These are phyloP conservation scores for Myiopsitta monachus DNA, from an alignment of 2,113 vertebrate species.

Conservation along the genomic window DNA sequence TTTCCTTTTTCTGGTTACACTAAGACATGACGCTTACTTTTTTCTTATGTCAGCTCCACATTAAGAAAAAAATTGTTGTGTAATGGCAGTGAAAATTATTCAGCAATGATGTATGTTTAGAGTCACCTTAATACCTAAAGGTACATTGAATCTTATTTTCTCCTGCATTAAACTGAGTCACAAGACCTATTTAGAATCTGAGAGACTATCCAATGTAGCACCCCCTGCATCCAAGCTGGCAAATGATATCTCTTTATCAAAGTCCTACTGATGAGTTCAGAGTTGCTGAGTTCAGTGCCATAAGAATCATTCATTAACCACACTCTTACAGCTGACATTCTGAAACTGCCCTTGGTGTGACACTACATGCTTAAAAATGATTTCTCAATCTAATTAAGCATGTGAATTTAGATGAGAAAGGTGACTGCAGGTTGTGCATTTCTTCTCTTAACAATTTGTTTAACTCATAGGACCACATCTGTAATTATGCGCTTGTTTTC, in stretches of 20 bases:
- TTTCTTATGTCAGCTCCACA: not conserved
- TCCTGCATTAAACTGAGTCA: not conserved
- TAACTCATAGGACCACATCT: not conserved
- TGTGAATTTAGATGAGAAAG: slow-evolving; percentile 32
- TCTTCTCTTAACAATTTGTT: not conserved
- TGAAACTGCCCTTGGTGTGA: not conserved
- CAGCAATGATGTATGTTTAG: not conserved
- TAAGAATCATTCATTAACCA: slow-evolving; percentile 13
- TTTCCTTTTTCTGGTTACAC: not conserved
- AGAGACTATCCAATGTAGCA: not conserved
- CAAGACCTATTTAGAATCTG: not conserved
- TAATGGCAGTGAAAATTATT: not conserved
- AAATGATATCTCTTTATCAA: not conserved
- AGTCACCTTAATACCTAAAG: not conserved
- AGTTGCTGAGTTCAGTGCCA: not conserved
- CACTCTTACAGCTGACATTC: not conserved
- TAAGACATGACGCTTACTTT: not conserved
- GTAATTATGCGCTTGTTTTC: not conserved
- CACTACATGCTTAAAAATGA: not conserved
- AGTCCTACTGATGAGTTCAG: not conserved
- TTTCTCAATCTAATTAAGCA: not conserved
- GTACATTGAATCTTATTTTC: not conserved
- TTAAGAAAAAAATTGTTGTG: not conserved
- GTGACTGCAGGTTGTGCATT: not conserved
- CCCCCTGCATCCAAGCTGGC: not conserved